Evolutionary conservation across 2,888 invertebrate genomes (phyloP), one percentile per base, ranked within the genome.

Genomic region (Proisotoma minuta): DNA sequence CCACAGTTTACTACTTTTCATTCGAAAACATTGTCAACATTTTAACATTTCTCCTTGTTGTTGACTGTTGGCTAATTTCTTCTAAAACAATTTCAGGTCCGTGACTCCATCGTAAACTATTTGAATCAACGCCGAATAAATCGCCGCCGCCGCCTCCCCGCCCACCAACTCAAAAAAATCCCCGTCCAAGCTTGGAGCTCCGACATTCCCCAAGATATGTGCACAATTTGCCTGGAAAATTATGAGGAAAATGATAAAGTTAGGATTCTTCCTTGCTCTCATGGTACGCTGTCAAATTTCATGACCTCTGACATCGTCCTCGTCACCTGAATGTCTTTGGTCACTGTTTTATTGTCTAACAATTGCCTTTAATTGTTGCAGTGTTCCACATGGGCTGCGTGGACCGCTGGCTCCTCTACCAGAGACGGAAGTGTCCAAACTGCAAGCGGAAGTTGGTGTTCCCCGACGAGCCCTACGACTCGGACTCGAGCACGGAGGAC

Each of bases 171-270:
- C 58, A 89, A 87, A 77, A 92, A 94, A 81, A 89, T 99, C 73
- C 95, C 95, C n/a, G 89, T 87, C 22, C 87, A 89, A 77, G 94
- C 94, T 79, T 98, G 89, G 81, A 87, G 87, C 72, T 92, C 91
- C 78, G 91, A 90, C 22, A 92, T 94, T 79, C 89, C 90, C 1
- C 97, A 95, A 79, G 84, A 99, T 75, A 93, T 91, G 0, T 99
- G 99, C 82, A 97, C 96, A 70, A 96, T 99, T 77, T 99, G 99
- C 77, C 83, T 99, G 70, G 98, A 99, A 75, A 96, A 97, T 79
- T 99, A 94, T 79, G 83, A 86, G 62, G 96, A 96, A 77, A 93
- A 93, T 28, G 98, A 99, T 76, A 89, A 92, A 77, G 82, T 99
- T 43, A 80, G 98, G 54, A 87, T 98, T 67, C 81, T 99, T 76